Base-by-base conservation (phyloP, 64 coral and sea anemone genomes). In the Porites australiensis region DNA sequence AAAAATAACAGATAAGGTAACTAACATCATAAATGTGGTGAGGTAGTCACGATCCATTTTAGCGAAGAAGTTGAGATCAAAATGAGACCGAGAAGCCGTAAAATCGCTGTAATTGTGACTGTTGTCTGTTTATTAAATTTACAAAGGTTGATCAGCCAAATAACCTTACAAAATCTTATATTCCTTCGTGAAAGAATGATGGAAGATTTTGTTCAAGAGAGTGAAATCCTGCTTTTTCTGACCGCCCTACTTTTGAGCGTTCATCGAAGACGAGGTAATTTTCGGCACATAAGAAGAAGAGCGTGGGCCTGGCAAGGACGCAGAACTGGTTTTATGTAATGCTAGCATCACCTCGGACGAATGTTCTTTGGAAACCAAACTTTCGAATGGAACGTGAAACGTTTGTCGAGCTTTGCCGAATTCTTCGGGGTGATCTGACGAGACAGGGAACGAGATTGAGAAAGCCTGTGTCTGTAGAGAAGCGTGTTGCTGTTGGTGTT, bases 161-260 rank as follows among this genome's bases (percentile, higher is more conserved):
- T 37, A 37, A 37, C 27, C 27, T 37, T 37, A 37, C 72, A 74
- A 74, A 67, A 74, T 12, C 72, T 74, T 18, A 52, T 76, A 2
- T 70, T 70, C 67, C 67, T 70, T 67, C n/a, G 19, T 70, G 67
- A 70, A 70, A 70, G 67, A 70, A 70, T 70, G 19, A 70, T 70
- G 16, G 67, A 70, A 70, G 67, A 70, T 70, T 70, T 70, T 21
- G 20, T 21, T 8, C 67, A 70, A 70, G 67, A 70, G 3, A 37
- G n/a, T 70, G 18, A 70, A 70, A 70, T 2, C 67, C 67, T 70
- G 18, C n/a, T 70, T 21, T 70, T 70, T 70, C 67, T 70, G 3
- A 70, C 67, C 67, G 3, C 8, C 67, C 67, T 70, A 21, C 67
- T 70, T 70, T 70, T 70, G 67, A 70, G 23, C 18, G 9, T 70